phyloP scores from a whole-genome alignment of 2,797 vertebrate species.

The Lateolabrax maculatus region DNA sequence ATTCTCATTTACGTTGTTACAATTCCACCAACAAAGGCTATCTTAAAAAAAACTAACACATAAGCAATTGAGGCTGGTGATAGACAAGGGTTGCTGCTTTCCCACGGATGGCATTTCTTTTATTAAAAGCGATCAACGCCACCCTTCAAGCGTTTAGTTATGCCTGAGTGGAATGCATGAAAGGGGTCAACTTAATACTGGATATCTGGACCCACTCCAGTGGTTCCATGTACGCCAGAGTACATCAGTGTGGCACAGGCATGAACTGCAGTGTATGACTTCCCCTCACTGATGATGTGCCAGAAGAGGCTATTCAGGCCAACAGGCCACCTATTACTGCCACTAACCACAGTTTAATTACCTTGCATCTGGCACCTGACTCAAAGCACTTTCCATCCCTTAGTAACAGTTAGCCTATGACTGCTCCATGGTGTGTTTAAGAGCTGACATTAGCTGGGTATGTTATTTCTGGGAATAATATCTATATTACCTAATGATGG shows the following conservation, averaged over 20 bases:
- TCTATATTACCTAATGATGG: constrained; percentile 44
- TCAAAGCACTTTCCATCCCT: constrained; percentile 45
- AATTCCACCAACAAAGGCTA: neutral
- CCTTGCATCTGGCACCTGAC: constrained; percentile 50
- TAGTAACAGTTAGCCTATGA: constrained; percentile 33
- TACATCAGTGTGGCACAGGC: constrained; percentile 28
- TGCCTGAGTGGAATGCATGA: constrained; percentile 52
- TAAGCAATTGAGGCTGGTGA: neutral
- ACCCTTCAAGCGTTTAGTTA: constrained; percentile 29
- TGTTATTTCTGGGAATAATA: constrained; percentile 58
- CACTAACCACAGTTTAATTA: constrained; percentile 59
- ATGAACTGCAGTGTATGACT: constrained; percentile 23
- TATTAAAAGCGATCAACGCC: constrained; percentile 22
- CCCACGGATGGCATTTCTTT: constrained; percentile 18
- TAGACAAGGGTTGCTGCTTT: constrained; percentile 1
- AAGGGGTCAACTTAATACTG: constrained; percentile 33
- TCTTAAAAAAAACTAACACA: neutral
- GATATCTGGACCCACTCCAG: constrained; percentile 35
- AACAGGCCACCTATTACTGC: constrained; percentile 40
- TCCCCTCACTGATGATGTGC: constrained; percentile 56
- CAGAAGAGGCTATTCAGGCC: constrained; percentile 46
- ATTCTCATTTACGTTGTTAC: neutral
- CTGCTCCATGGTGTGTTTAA: constrained; percentile 43
- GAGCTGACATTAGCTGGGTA: constrained; percentile 28
- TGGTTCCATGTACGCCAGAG: constrained; percentile 1